Base-by-base conservation (phyloP, 1,140 invertebrate genomes). In the Muscidifurax raptorellus region DNA sequence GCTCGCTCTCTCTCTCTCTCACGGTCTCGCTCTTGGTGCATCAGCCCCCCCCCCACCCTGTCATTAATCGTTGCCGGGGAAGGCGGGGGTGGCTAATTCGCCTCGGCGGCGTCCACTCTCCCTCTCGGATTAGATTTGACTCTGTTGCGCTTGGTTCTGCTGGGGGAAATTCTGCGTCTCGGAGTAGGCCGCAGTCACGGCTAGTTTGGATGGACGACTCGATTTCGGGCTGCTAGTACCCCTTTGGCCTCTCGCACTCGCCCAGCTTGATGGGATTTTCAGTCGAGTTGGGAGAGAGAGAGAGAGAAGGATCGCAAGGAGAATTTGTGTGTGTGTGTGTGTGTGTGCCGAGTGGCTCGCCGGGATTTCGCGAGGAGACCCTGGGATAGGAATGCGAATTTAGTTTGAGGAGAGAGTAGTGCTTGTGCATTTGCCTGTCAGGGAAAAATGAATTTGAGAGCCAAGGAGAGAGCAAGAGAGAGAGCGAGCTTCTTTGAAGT, bases 51-150 rank as follows among this genome's bases (percentile, higher is more conserved):
- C n/a, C n/a, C n/a, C n/a, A n/a, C n/a, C n/a, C n/a, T n/a, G 66
- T 67, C 82, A 79, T 84, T 84, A 84, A 84, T 84, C 76, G 82
- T 74, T 4, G 36, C 32, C 5, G 36, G n/a, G 27, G 74, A n/a
- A 9, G 32, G 28, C 13, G 36, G 13, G 36, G 28, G 22, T 28
- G n/a, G 75, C 74, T 83, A 83, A 83, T 83, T 78, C 36, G 74
- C 27, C 74, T 4, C 28, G 28, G 66, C 66, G 15, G 25, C 25
- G 66, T 69, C 66, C 66, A 59, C 52, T 59, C 52, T 59, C 52
- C 52, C 52, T 59, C 47, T 36, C 52, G 76, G n/a, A 84, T 78
- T 83, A 83, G 40, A 83, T 69, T 83, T 72, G 75, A 72, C 64
- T 77, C 40, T n/a, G 32, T 25, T 47, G 25, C 76, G 36, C n/a